Conservation (phyloP, 2,888 invertebrate genomes). For the Machimus rusticus region DNA sequence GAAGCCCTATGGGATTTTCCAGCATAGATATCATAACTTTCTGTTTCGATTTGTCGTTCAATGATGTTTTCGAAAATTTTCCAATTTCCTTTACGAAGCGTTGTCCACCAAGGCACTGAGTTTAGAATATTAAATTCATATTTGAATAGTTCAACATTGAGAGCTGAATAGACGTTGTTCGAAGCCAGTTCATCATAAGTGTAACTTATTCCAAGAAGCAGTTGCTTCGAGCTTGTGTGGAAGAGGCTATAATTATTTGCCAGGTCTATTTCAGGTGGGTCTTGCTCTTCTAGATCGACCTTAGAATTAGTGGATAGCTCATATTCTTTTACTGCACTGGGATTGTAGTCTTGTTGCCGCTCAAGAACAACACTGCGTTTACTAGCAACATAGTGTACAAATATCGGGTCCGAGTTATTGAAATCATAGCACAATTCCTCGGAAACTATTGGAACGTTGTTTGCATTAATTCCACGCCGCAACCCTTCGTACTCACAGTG, state of each 20-base stretch:
- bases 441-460: neutral
- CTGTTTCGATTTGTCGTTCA: neutral
- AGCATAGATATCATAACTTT: neutral
- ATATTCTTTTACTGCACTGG: neutral
- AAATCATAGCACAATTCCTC: conserved; percentile 12
- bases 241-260: neutral
- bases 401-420: neutral
- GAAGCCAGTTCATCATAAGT: neutral
- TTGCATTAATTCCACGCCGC: no score
- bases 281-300: neutral
- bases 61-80: neutral
- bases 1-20: neutral
- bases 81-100: neutral
- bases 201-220: neutral
- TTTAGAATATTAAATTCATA: neutral
- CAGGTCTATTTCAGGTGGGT: neutral
- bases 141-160: neutral
- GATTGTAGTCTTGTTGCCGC: neutral
- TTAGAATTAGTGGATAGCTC: neutral
- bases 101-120: neutral
- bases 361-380: neutral
- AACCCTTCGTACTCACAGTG: neutral
- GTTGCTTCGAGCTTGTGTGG: neutral
- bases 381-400: neutral
- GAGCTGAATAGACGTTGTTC: neutral